Evolutionary conservation across 2,888 invertebrate species (phyloP).

Genomic region (Cataglyphis cursor): DNA sequence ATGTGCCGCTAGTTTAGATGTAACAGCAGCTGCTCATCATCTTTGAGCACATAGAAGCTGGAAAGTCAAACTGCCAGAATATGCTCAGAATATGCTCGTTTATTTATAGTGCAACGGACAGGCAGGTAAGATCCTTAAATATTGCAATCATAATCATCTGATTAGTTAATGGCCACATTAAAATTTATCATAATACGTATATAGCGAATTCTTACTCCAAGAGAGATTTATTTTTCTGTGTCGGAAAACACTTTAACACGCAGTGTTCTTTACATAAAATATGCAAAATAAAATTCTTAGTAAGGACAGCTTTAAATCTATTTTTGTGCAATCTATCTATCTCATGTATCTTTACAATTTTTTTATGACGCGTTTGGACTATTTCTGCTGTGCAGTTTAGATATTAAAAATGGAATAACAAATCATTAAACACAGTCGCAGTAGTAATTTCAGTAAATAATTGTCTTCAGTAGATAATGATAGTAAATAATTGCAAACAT

Average conservation of each 20-base stretch:
- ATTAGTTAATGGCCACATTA: not conserved
- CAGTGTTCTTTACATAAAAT: not conserved
- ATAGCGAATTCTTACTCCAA: not conserved
- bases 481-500: not conserved
- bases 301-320: not conserved
- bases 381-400: not conserved
- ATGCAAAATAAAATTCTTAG: not conserved
- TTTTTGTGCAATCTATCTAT: not conserved
- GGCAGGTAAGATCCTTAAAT: conserved; percentile 90
- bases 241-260: not conserved
- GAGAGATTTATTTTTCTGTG: not conserved
- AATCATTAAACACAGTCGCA: not conserved
- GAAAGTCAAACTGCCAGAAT: conserved; percentile 91
- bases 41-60: conserved; percentile 97
- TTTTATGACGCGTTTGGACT: not conserved
- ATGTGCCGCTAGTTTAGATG: conserved; percentile 88
- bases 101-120: conserved; percentile 94
- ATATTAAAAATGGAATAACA: not conserved
- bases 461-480: not conserved
- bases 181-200: not conserved
- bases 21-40: conserved; percentile 97
- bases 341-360: not conserved
- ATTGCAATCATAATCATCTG: not conserved
- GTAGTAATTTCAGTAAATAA: not conserved
- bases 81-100: conserved; percentile 93